Evolutionary conservation across 2,113 vertebrate genomes (phyloP).

Genomic region (Paracanthobrama guichenoti): DNA sequence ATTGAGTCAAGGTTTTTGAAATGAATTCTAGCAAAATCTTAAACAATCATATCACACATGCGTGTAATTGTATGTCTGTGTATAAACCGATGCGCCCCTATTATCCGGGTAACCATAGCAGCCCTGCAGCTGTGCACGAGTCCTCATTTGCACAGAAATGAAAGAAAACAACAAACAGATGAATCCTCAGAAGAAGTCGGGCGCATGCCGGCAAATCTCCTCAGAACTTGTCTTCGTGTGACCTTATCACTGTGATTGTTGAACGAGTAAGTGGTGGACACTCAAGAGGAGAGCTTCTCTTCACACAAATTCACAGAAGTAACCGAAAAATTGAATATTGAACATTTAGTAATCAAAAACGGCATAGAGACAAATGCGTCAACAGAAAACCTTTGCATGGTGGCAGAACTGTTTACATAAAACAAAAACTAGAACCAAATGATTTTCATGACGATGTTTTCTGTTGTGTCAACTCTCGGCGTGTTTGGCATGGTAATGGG

Average conservation of each 20-base stretch:
- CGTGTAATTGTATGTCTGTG: constrained; percentile 8
- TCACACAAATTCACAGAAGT: background rate
- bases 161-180: constrained; percentile 51
- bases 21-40: constrained; percentile 17
- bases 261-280: background rate
- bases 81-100: background rate
- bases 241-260: background rate
- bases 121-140: constrained; percentile 40
- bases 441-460: background rate
- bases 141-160: constrained; percentile 55
- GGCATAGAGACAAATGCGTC: background rate
- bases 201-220: constrained; percentile 10
- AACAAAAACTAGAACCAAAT: background rate
- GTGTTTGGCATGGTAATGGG: no score
- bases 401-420: background rate
- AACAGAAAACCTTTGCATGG: background rate
- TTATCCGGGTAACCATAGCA: constrained; percentile 46
- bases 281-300: constrained; percentile 3
- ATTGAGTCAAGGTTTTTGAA: background rate
- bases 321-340: background rate
- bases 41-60: constrained; percentile 25
- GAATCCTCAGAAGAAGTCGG: constrained; percentile 36
- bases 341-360: background rate
- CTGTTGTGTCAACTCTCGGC: no score
- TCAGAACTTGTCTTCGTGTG: background rate